Conservation (phyloP, 2,113 vertebrate species). For the Vombatus ursinus region DNA sequence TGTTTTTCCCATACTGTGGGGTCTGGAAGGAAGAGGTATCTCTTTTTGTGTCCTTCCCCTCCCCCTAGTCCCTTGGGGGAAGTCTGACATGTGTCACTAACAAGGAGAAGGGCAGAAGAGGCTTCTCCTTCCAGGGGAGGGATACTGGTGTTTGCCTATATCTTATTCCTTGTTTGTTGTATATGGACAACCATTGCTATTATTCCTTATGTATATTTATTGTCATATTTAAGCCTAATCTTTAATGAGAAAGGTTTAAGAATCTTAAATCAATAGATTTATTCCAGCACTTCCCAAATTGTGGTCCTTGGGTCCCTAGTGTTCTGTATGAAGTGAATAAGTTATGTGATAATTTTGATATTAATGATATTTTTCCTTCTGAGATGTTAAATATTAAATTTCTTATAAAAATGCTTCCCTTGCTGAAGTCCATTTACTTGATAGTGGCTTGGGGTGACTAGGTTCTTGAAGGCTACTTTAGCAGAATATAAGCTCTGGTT, state of each 20-base stretch:
- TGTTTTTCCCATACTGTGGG: not conserved
- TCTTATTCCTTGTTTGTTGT: not conserved
- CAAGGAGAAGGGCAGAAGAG: not conserved
- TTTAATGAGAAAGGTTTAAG: not conserved
- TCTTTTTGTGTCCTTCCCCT: not conserved
- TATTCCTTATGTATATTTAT: not conserved
- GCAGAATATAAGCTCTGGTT: not conserved
- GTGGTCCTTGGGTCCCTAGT: not conserved
- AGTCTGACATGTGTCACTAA: not conserved
- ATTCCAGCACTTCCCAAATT: not conserved
- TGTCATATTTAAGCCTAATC: not conserved
- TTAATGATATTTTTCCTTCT: not conserved
- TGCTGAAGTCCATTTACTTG: not conserved
- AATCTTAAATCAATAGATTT: constrained; percentile 9
- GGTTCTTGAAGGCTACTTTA: not conserved
- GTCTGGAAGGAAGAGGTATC: not conserved
- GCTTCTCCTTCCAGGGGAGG: not conserved
- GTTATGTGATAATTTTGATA: not conserved
- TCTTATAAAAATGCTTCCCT: not conserved
- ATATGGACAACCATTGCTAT: not conserved
- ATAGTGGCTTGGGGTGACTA: not conserved
- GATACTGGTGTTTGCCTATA: not conserved
- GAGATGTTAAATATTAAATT: not conserved
- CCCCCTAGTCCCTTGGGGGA: not conserved
- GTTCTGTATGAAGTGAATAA: not conserved